These are phyloP conservation scores for Hyppa rectilinea DNA, from an alignment of 2,888 invertebrate genomes.

Conservation along the genomic window DNA sequence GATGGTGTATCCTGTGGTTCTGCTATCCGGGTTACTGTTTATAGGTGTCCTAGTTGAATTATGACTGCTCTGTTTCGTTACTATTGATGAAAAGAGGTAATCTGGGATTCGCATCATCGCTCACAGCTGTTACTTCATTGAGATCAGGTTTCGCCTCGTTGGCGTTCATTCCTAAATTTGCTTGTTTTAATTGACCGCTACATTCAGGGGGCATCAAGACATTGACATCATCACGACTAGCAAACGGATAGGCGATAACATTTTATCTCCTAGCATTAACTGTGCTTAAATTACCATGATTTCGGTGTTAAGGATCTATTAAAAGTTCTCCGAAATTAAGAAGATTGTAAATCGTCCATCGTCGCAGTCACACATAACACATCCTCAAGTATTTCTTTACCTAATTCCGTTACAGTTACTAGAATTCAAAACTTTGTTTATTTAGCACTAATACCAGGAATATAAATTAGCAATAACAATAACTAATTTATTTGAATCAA, in stretches of 20 bases:
- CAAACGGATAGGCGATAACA: neutral
- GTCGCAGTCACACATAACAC: neutral
- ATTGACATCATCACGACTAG: neutral
- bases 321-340: neutral
- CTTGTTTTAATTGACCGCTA: conserved; percentile 1
- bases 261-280: conserved; percentile 4
- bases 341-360: neutral
- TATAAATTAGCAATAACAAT: conserved; percentile 25
- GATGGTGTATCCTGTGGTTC: conserved; percentile 38
- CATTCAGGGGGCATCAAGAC: neutral
- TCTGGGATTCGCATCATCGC: conserved; percentile 8
- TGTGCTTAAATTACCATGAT: conserved; percentile 11
- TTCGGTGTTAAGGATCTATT: neutral
- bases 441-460: conserved; percentile 38
- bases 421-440: conserved; percentile 34
- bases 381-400: conserved; percentile 21
- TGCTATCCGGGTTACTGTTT: conserved; percentile 38
- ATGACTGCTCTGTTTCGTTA: conserved; percentile 22
- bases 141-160: conserved; percentile 1
- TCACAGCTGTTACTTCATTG: conserved; percentile 25
- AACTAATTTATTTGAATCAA: conserved; percentile 33
- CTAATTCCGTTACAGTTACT: conserved; percentile 19
- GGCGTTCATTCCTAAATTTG: conserved; percentile 6
- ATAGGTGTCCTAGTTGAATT: conserved; percentile 37
- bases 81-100: conserved; percentile 18